Percentiles rank a stretch among this genome's conserved stretches.
Evolutionary conservation across 2,113 vertebrate species (phyloP).

Genomic region (Choloepus hoffmanni): DNA sequence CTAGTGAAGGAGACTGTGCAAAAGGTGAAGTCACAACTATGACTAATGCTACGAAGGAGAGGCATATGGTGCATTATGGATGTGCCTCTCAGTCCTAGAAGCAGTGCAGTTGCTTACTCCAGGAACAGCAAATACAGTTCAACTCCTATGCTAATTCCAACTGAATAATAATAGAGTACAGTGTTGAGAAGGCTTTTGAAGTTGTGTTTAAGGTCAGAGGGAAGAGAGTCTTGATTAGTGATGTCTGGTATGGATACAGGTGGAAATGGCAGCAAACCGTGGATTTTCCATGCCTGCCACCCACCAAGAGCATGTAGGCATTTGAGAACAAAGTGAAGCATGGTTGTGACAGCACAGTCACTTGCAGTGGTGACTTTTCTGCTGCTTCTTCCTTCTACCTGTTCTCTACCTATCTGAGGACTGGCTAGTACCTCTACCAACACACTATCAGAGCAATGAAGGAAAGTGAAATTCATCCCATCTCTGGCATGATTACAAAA

Average conservation of each 20-base stretch:
- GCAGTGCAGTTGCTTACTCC: not conserved
- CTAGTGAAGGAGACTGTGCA: not conserved
- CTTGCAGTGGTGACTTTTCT: no score
- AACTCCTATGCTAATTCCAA: not conserved
- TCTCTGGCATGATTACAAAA: not conserved
- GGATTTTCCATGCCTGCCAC: not conserved
- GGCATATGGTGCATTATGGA: rapidly evolving
- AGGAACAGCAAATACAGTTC: not conserved
- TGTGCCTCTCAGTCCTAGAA: not conserved
- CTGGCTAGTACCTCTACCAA: not conserved
- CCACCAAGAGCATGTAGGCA: not conserved
- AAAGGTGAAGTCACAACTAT: not conserved
- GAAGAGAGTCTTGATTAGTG: not conserved
- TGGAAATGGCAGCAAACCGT: not conserved
- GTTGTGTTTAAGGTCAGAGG: not conserved
- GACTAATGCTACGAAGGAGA: not conserved
- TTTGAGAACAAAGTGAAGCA: not conserved
- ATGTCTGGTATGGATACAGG: not conserved
- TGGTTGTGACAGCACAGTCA: no score
- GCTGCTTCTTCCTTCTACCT: not conserved
- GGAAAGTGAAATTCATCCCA: not conserved
- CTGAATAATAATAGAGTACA: not conserved
- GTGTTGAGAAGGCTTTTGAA: conserved; percentile 24
- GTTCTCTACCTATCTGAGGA: not conserved
- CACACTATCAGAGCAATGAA: not conserved